phyloP scores from a whole-genome alignment of 2,888 invertebrate genomes.

The Pristionchus mayeri region DNA sequence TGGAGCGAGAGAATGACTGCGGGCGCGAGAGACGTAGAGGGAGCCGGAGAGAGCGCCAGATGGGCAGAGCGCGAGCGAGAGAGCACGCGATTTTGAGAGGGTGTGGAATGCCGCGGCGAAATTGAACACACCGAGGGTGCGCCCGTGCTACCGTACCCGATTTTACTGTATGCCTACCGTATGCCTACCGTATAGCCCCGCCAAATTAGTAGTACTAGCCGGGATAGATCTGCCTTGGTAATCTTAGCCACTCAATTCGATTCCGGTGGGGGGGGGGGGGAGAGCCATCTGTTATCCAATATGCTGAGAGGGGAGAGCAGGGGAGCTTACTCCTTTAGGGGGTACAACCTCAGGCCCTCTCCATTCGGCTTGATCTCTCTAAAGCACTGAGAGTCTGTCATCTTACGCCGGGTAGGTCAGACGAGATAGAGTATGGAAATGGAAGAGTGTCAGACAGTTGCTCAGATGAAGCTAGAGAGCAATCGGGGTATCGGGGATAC shows the following conservation, averaged over 20 bases:
- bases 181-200: not conserved
- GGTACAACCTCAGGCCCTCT: no score
- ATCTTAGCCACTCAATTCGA: not conserved
- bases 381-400: no score
- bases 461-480: not conserved
- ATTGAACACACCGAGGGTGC: not conserved
- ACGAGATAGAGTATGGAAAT: no score
- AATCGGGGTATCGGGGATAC: not conserved
- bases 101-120: not conserved
- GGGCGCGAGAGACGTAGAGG: not conserved
- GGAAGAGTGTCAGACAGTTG: no score
- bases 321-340: no score
- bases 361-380: no score
- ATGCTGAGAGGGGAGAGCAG: not conserved
- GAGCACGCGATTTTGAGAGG: not conserved
- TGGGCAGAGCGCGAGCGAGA: not conserved
- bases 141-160: not conserved
- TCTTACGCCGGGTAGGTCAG: no score
- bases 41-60: not conserved
- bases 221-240: not conserved
- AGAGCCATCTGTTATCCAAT: constrained; percentile 28
- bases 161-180: not conserved
- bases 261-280: no score
- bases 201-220: not conserved
- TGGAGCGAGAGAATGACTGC: not conserved